A percentile compares a stretch with the other conserved stretches of the same genome.
Conservation (phyloP, 2,888 invertebrate species). For the Venustoraphidia nigricollis region DNA sequence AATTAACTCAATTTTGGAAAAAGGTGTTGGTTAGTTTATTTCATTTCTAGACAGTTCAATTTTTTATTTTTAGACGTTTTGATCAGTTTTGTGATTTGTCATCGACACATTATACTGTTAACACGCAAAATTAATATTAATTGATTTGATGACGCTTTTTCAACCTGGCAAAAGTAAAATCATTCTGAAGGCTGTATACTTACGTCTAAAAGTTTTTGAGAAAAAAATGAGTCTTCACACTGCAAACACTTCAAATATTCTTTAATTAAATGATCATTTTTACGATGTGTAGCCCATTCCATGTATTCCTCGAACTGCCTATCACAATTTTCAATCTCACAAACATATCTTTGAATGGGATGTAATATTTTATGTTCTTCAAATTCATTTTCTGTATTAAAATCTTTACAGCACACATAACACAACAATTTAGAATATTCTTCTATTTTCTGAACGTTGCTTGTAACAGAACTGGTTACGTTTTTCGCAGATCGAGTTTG, state of each 20-base stretch:
- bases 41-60: too few relatives aligned
- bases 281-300: background rate
- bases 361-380: constrained; percentile 1
- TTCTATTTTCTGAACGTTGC: background rate
- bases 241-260: constrained; percentile 3
- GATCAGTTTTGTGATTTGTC: too few relatives aligned
- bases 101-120: too few relatives aligned
- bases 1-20: too few relatives aligned
- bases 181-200: background rate
- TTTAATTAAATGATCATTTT: constrained; percentile 1
- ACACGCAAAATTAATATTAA: too few relatives aligned
- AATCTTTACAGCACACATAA: constrained; percentile 2
- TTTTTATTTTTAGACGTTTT: too few relatives aligned
- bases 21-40: too few relatives aligned
- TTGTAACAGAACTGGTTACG: background rate
- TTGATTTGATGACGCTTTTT: too few relatives aligned
- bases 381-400: background rate
- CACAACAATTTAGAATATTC: background rate
- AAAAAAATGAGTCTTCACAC: constrained; percentile 2
- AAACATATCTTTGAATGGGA: constrained; percentile 3
- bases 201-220: constrained; percentile 3
- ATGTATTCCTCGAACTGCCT: constrained; percentile 1
- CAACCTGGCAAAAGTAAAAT: too few relatives aligned
- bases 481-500: background rate
- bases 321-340: constrained; percentile 3